Percentiles rank a stretch among this genome's conserved stretches.
Evolutionary conservation across 2,888 invertebrate species (phyloP).

Genomic region (Bursaphelenchus okinawaensis): DNA sequence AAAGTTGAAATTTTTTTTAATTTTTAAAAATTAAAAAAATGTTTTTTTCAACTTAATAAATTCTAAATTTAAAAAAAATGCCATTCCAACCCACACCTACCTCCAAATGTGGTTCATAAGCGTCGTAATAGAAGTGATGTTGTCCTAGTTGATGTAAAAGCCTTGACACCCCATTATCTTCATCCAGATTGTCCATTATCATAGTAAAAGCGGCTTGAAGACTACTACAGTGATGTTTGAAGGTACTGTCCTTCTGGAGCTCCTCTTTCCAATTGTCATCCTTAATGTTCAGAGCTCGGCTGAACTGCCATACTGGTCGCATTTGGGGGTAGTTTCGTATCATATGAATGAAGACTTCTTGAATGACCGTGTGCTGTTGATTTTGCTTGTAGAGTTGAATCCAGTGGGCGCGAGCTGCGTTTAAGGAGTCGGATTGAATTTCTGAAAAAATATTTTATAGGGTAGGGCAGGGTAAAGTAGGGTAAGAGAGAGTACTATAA

Average conservation of each 20-base stretch:
- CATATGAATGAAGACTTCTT: slow-evolving; percentile 40
- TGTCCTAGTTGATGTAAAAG: slow-evolving; percentile 52
- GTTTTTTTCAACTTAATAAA: not conserved
- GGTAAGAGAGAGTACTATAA: too few species aligned
- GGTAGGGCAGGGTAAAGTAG: too few species aligned
- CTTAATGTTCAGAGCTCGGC: slow-evolving; percentile 34
- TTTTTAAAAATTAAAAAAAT: too few species aligned
- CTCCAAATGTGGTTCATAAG: slow-evolving; percentile 52
- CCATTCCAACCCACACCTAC: slow-evolving; percentile 9
- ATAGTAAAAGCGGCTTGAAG: slow-evolving; percentile 52
- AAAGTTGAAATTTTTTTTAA: too few species aligned
- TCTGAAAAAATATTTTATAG: too few species aligned
- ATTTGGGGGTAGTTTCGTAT: slow-evolving; percentile 46
- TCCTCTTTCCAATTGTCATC: slow-evolving; percentile 37
- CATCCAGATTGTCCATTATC: slow-evolving; percentile 54
- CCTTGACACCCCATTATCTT: slow-evolving; percentile 26
- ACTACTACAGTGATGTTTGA: slow-evolving; percentile 48
- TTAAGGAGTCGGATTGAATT: not conserved
- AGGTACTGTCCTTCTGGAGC: slow-evolving; percentile 42
- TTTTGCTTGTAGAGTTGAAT: slow-evolving; percentile 50
- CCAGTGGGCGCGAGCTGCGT: slow-evolving; percentile 46
- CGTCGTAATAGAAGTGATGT: slow-evolving; percentile 56
- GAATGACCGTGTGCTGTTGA: slow-evolving; percentile 35
- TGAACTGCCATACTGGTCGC: slow-evolving; percentile 53
- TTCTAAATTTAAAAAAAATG: not conserved